Percentiles rank a stretch among this genome's conserved stretches.
Conservation (phyloP, 2,113 vertebrate genomes). For the Talpa occidentalis region DNA sequence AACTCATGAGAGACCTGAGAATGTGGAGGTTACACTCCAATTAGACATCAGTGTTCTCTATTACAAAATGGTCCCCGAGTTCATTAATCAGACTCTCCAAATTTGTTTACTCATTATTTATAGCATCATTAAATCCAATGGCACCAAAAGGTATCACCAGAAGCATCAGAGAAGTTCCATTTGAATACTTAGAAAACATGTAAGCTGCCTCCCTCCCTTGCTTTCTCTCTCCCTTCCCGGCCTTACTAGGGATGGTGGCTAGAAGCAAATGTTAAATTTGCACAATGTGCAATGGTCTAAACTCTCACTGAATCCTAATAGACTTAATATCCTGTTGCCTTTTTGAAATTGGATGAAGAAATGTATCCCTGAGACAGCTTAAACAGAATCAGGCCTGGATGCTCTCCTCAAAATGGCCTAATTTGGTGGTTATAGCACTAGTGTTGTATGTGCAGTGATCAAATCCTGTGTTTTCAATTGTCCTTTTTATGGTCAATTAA, state of each 20-base stretch:
- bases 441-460: constrained; percentile 10
- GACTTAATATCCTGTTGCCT: constrained; percentile 61
- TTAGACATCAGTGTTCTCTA: neutral
- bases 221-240: too few relatives aligned
- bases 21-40: neutral
- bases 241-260: neutral
- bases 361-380: constrained; percentile 42
- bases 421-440: constrained; percentile 10
- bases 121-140: constrained; percentile 62
- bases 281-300: neutral
- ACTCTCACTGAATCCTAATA: constrained; percentile 71
- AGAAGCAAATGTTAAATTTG: constrained; percentile 52
- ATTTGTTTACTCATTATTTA: constrained; percentile 61
- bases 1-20: neutral
- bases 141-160: constrained; percentile 42
- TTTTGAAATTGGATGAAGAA: constrained; percentile 55
- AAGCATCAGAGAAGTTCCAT: constrained; percentile 43
- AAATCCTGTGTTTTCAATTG: constrained; percentile 70
- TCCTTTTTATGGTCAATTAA: constrained; percentile 79
- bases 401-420: neutral
- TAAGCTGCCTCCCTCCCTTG: neutral
- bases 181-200: constrained; percentile 50
- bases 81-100: constrained; percentile 59
- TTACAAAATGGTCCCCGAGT: constrained; percentile 27
- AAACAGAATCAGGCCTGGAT: neutral